Evolutionary conservation across 2,888 invertebrate species (phyloP).

Genomic region (Lasiommata megera): DNA sequence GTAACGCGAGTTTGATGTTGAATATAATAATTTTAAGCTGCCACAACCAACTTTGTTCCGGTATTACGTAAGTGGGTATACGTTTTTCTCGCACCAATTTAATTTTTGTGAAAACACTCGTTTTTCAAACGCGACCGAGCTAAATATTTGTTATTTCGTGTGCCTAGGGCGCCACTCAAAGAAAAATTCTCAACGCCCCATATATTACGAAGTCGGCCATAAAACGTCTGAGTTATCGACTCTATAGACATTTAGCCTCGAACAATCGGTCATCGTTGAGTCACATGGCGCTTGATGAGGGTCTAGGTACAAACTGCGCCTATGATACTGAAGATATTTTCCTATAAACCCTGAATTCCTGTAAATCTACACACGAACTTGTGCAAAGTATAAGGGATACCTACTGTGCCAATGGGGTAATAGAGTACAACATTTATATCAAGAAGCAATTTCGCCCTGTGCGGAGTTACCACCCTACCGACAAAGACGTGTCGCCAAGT

Average conservation of each 20-base stretch:
- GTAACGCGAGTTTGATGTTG: too few relatives aligned
- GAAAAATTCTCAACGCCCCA: conserved; percentile 72
- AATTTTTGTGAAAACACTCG: conserved; percentile 4
- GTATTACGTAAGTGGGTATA: background rate
- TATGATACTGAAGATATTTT: too few relatives aligned
- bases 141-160: conserved; percentile 6
- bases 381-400: too few relatives aligned
- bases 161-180: conserved; percentile 53
- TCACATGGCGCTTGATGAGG: conserved; percentile 68
- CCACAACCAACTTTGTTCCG: too few relatives aligned
- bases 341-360: too few relatives aligned
- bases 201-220: conserved; percentile 70
- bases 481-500: too few relatives aligned
- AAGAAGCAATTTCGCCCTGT: too few relatives aligned
- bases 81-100: background rate
- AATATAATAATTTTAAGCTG: too few relatives aligned
- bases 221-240: conserved; percentile 77
- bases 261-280: conserved; percentile 72
- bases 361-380: too few relatives aligned
- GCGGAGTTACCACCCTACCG: too few relatives aligned
- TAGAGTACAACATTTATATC: too few relatives aligned
- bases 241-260: conserved; percentile 72
- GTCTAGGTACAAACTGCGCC: conserved; percentile 63
- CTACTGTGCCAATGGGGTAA: too few relatives aligned
- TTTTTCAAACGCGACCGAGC: conserved; percentile 4